A percentile compares a stretch with the other conserved stretches of the same genome.
phyloP scores from a whole-genome alignment of 1,140 invertebrate species.

The Heliothis virescens region DNA sequence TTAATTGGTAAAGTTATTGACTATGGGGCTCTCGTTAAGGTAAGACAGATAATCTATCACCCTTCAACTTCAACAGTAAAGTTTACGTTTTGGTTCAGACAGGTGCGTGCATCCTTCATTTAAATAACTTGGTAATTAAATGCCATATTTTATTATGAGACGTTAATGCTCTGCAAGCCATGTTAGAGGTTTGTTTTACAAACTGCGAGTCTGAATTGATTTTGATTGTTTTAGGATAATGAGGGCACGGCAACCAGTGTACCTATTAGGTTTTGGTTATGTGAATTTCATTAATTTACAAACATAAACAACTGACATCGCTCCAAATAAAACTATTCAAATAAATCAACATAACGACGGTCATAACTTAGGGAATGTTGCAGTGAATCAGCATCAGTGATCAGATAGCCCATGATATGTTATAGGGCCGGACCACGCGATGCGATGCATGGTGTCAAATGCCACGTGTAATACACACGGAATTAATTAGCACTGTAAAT shows the following conservation, averaged over 20 bases:
- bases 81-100: neutral
- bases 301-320: neutral
- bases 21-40: neutral
- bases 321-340: neutral
- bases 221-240: too few species aligned
- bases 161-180: too few species aligned
- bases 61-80: neutral
- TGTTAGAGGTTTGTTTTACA: too few species aligned
- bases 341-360: constrained; percentile 7
- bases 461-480: too few species aligned
- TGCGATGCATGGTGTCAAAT: constrained; percentile 1
- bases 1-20: constrained; percentile 33
- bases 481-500: neutral
- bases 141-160: too few species aligned
- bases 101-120: neutral
- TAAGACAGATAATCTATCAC: neutral
- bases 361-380: neutral
- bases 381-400: constrained; percentile 4
- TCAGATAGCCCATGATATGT: constrained; percentile 15
- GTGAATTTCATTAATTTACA: too few species aligned
- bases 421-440: neutral
- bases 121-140: too few species aligned
- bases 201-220: too few species aligned
- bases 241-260: too few species aligned
- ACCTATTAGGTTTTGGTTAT: too few species aligned